Conservation (phyloP, 2,888 invertebrate genomes). For the Seira sanloemensis region DNA sequence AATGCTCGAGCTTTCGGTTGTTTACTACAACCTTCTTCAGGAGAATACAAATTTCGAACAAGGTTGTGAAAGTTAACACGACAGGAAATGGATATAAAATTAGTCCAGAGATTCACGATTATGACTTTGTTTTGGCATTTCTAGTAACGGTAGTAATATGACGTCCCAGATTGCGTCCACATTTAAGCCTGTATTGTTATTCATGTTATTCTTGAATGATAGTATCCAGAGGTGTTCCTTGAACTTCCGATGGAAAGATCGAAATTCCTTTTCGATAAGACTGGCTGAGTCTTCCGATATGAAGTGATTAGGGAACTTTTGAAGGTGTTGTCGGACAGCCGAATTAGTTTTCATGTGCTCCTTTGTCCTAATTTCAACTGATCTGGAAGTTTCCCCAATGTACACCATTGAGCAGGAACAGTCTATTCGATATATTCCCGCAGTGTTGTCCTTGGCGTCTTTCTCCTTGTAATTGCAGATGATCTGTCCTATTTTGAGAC, state of each 20-base stretch:
- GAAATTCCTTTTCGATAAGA: neutral
- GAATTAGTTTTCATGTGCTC: neutral
- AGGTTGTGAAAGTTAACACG: too few relatives aligned
- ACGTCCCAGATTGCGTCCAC: neutral
- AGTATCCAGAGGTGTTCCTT: neutral
- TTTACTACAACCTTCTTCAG: too few relatives aligned
- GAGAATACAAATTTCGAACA: too few relatives aligned
- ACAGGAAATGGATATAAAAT: too few relatives aligned
- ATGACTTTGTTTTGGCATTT: too few relatives aligned
- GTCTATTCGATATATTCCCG: neutral
- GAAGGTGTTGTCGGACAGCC: neutral
- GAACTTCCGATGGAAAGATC: neutral
- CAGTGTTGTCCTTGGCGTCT: neutral
- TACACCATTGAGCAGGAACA: neutral
- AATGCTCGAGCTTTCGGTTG: too few relatives aligned
- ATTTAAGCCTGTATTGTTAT: neutral
- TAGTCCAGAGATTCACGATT: too few relatives aligned
- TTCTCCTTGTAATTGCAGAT: neutral
- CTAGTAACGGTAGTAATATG: neutral
- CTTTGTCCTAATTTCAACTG: neutral
- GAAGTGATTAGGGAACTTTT: neutral
- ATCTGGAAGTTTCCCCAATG: neutral
- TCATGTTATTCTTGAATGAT: neutral
- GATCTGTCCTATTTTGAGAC: neutral
- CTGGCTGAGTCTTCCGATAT: constrained; percentile 1